Conservation (phyloP, 2,113 vertebrate genomes). For the Microtus pennsylvanicus region DNA sequence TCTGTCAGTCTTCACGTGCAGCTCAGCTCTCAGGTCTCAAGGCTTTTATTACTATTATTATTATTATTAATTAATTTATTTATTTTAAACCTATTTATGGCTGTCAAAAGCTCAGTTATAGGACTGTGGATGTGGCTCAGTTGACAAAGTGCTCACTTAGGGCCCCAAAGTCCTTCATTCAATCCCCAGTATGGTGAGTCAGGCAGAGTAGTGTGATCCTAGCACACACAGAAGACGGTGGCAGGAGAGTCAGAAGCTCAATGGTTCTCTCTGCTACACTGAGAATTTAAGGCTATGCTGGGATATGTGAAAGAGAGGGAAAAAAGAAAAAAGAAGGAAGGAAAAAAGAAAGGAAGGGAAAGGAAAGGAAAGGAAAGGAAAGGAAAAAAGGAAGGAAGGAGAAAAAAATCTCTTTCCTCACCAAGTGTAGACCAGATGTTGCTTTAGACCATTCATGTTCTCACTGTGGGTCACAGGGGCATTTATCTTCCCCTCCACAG, state of each 20-base stretch:
- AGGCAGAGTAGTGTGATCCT: not conserved
- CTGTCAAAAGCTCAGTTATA: too few relatives aligned
- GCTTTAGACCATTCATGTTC: not conserved
- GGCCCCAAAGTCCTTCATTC: not conserved
- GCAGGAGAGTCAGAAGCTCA: not conserved
- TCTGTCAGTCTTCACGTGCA: not conserved
- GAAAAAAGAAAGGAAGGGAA: not conserved
- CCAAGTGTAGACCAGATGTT: not conserved
- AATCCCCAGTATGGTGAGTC: not conserved
- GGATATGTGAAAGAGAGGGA: not conserved
- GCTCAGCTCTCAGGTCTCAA: too few relatives aligned
- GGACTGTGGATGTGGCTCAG: not conserved
- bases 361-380: too few relatives aligned
- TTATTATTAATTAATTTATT: too few relatives aligned
- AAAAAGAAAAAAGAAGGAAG: not conserved
- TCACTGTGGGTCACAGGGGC: accelerated
- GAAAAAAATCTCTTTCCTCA: not conserved
- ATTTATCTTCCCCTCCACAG: not conserved
- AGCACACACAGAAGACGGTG: not conserved
- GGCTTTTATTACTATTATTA: too few relatives aligned
- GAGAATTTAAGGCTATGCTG: not conserved
- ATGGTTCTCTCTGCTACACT: not conserved
- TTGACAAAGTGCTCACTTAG: too few relatives aligned
- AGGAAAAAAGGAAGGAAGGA: not conserved
- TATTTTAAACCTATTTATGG: too few relatives aligned